A percentile compares a stretch with the other conserved stretches of the same genome.
Evolutionary conservation across 2,797 vertebrate species (phyloP).

Genomic region (Allobates femoralis): DNA sequence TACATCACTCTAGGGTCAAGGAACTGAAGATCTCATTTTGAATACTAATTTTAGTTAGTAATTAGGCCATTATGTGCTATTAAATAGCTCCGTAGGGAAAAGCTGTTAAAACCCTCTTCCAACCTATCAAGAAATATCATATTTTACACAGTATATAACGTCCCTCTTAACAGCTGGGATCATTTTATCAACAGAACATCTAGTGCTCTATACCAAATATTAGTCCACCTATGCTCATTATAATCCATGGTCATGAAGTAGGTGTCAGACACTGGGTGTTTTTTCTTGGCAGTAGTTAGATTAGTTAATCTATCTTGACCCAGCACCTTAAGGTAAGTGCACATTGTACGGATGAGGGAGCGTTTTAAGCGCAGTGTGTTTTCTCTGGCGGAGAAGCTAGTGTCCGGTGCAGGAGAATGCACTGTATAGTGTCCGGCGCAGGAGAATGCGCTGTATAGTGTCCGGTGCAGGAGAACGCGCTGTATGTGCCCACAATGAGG

Average conservation of each 20-base stretch:
- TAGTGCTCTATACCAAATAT: neutral
- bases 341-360: too few species aligned
- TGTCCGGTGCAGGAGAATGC: too few species aligned
- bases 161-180: neutral
- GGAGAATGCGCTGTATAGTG: too few species aligned
- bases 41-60: conserved; percentile 44
- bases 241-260: neutral
- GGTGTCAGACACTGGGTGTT: neutral
- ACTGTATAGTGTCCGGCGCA: too few species aligned
- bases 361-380: too few species aligned
- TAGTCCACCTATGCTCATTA: neutral
- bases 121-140: neutral
- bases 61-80: conserved; percentile 49
- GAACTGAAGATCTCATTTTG: conserved; percentile 11
- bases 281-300: neutral
- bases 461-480: too few species aligned
- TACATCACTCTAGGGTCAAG: neutral
- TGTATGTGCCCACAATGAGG: too few species aligned
- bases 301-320: neutral
- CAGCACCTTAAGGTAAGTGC: neutral
- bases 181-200: neutral
- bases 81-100: neutral
- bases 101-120: neutral
- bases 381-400: too few species aligned
- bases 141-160: neutral